Conservation (phyloP, 1,140 invertebrate species). For the Polyergus mexicanus region DNA sequence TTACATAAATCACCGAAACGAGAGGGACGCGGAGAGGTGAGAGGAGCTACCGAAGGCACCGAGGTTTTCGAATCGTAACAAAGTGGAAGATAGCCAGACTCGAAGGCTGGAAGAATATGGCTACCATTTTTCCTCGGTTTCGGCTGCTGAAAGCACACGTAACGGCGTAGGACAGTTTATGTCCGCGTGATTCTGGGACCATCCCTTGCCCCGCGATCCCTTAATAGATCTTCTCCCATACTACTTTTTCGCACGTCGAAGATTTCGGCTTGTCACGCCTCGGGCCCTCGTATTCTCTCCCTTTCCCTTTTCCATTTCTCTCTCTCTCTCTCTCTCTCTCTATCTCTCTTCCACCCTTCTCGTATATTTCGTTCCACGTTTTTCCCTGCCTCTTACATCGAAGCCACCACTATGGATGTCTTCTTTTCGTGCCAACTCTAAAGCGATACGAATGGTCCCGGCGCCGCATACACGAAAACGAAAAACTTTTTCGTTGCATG, state of each 20-base stretch:
- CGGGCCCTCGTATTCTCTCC: not conserved
- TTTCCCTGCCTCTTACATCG: conserved; percentile 21
- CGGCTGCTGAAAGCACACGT: conserved; percentile 73
- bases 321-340: conserved; percentile 57
- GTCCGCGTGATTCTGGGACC: conserved; percentile 68
- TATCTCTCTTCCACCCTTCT: not conserved
- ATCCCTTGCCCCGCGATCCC: not conserved
- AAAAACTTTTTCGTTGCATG: conserved; percentile 58
- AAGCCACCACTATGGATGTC: not conserved
- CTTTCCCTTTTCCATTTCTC: not conserved
- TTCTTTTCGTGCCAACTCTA: conserved; percentile 64
- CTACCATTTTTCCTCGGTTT: conserved; percentile 73
- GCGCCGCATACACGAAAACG: conserved; percentile 58
- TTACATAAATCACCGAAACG: conserved; percentile 73
- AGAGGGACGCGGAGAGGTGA: not conserved
- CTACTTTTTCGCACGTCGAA: conserved; percentile 41
- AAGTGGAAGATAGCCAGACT: conserved; percentile 73
- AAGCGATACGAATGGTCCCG: conserved; percentile 69
- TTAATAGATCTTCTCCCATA: not conserved
- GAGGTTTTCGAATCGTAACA: conserved; percentile 75
- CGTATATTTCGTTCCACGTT: conserved; percentile 1
- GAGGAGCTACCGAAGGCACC: conserved; percentile 47
- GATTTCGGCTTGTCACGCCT: conserved; percentile 72
- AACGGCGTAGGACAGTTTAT: conserved; percentile 73
- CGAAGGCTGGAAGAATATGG: conserved; percentile 70